A percentile compares a stretch with the other conserved stretches of the same genome.
phyloP scores from a whole-genome alignment of 2,888 invertebrate genomes.

The Diarsia rubi region DNA sequence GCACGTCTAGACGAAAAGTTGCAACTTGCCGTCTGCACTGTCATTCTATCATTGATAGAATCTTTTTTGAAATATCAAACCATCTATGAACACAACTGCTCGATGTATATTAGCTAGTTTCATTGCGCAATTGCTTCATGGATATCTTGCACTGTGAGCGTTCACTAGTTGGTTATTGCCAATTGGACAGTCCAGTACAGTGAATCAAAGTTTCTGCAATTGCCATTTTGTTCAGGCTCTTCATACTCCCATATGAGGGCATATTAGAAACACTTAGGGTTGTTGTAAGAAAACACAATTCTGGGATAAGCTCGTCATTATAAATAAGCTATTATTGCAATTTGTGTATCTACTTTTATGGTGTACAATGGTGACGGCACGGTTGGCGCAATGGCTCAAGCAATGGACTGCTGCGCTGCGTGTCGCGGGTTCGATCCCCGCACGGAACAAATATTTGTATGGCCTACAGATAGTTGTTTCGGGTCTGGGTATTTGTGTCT shows the following conservation, averaged over 20 bases:
- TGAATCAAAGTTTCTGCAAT: background rate
- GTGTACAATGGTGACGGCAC: too few species aligned
- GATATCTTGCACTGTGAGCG: background rate
- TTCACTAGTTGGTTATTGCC: background rate
- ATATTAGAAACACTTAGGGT: background rate
- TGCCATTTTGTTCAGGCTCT: background rate
- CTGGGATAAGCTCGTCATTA: too few species aligned
- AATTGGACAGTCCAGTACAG: background rate
- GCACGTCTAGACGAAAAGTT: constrained; percentile 51
- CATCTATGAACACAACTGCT: background rate
- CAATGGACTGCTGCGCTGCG: too few species aligned
- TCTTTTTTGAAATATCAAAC: constrained; percentile 25
- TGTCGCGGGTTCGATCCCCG: too few species aligned
- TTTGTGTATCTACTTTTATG: too few species aligned
- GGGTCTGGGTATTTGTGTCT: too few species aligned
- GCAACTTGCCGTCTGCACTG: constrained; percentile 24
- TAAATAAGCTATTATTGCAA: too few species aligned
- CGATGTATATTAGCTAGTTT: background rate
- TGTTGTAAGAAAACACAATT: too few species aligned
- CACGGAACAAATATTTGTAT: too few species aligned
- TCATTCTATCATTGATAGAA: constrained; percentile 18
- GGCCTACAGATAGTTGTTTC: too few species aligned
- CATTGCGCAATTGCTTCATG: background rate
- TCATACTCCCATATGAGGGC: background rate
- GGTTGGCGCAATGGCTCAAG: too few species aligned